Base-by-base conservation (phyloP, 2,888 invertebrate genomes). In the Metalampra italica region DNA sequence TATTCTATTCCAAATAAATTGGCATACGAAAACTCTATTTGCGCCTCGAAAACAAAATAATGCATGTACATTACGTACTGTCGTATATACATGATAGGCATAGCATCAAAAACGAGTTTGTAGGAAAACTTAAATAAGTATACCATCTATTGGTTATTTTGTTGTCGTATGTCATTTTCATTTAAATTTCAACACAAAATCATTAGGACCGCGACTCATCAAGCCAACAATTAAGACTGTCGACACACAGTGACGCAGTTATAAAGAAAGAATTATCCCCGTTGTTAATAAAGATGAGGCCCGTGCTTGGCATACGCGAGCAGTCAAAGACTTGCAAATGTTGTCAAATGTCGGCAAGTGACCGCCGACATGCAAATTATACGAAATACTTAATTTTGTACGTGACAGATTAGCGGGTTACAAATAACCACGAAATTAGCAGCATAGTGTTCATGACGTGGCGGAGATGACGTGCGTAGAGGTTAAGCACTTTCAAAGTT, bases 221-320 rank as follows among this genome's bases (percentile, higher is more conserved):
- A 73, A 69, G 64, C 56, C 62, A 64, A 64, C 73, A 75, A 79
- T 83, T 78, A 82, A 69, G 64, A 68, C 55, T 59, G 65, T 62
- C 48, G 57, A 53, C 54, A 14, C 37, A 12, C 59, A 69, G 61
- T 60, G 70, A 64, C 69, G 64, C 59, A 70, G 71, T 73, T 73
- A 71, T 72, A 71, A 58, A 57, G 59, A 29, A 14, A 40, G n/a
- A n/a, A n/a, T n/a, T 43, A 36, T 39, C 41, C 41, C 7, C 14
- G 63, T 59, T 62, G 65, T 78, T 78, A 75, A 79, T 82, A 78
- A 77, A 81, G 76, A 77, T 72, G 76, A 72, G 68, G 57, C 51
- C 60, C 82, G 80, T 78, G 85, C 62, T 66, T 62, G 52, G 80
- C 75, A 75, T 82, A 73, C 71, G 56, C 56, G 62, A 67, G 58